Conservation (phyloP, 2,888 invertebrate genomes). For the Amiota communis region DNA sequence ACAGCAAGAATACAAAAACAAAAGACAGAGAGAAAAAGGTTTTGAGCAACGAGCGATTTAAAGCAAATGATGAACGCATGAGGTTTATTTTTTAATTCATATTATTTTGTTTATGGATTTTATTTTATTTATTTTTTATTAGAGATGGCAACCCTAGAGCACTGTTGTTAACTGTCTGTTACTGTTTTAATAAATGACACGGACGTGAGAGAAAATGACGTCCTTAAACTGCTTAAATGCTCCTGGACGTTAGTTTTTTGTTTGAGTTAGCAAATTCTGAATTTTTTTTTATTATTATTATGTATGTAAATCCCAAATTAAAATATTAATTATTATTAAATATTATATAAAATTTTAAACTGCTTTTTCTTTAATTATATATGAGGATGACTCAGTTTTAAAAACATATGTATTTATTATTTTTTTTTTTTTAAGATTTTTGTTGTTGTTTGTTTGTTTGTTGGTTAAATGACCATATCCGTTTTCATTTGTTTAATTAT, state of each 20-base stretch:
- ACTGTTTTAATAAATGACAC: neutral
- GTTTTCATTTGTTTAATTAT: constrained; percentile 65
- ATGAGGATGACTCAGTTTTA: constrained; percentile 39
- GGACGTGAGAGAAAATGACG: neutral
- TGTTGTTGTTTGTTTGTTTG: constrained; percentile 44
- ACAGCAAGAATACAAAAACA: no score
- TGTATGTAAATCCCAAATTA: constrained; percentile 12
- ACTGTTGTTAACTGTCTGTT: neutral
- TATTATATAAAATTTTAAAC: neutral
- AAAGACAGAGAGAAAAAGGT: no score
- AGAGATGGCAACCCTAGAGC: constrained; percentile 9
- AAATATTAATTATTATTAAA: neutral
- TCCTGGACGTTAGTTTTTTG: neutral
- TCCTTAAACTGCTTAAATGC: neutral
- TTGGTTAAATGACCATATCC: constrained; percentile 75
- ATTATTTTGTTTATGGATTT: neutral
- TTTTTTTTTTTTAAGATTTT: constrained; percentile 50
- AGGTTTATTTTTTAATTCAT: neutral
- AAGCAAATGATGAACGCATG: constrained; percentile 15
- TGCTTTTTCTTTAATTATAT: constrained; percentile 41
- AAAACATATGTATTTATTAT: constrained; percentile 40
- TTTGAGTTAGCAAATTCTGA: neutral
- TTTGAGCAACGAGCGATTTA: no score
- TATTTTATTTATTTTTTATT: neutral
- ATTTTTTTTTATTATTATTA: constrained; percentile 5